Percentiles rank a stretch among this genome's conserved stretches.
These are phyloP conservation scores for Drosophila ohnishii DNA, from an alignment of 1,140 invertebrate genomes.

Conservation along the genomic window DNA sequence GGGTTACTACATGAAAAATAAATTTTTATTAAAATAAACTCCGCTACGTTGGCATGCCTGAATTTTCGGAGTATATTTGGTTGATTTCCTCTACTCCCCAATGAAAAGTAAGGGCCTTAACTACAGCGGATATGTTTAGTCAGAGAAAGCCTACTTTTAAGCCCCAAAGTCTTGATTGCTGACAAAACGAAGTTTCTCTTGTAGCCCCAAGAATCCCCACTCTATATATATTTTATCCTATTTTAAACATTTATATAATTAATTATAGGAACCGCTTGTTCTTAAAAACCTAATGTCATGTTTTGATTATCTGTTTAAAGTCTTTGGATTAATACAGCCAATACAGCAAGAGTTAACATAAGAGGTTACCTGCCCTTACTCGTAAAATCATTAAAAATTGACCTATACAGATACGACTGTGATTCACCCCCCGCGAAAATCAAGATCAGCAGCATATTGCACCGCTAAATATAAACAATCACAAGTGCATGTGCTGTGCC, in stretches of 20 bases:
- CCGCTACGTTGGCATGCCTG: too few species aligned
- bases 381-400: neutral
- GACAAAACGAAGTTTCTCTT: neutral
- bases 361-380: neutral
- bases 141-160: neutral
- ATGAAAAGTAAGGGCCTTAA: neutral
- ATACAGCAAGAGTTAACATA: neutral
- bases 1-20: too few species aligned
- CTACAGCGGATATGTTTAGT: neutral
- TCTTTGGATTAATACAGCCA: neutral
- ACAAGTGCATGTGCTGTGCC: slow-evolving; percentile 34
- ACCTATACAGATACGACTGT: neutral
- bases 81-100: neutral
- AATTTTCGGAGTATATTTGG: too few species aligned
- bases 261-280: neutral
- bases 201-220: neutral
- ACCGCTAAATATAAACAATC: slow-evolving; percentile 37
- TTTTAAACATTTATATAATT: too few species aligned
- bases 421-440: slow-evolving; percentile 4
- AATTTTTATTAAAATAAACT: too few species aligned
- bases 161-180: neutral
- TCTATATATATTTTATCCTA: too few species aligned
- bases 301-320: neutral
- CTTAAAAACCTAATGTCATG: neutral
- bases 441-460: slow-evolving; percentile 11